Conservation (phyloP, 2,113 vertebrate species). For the Tamias sibiricus region DNA sequence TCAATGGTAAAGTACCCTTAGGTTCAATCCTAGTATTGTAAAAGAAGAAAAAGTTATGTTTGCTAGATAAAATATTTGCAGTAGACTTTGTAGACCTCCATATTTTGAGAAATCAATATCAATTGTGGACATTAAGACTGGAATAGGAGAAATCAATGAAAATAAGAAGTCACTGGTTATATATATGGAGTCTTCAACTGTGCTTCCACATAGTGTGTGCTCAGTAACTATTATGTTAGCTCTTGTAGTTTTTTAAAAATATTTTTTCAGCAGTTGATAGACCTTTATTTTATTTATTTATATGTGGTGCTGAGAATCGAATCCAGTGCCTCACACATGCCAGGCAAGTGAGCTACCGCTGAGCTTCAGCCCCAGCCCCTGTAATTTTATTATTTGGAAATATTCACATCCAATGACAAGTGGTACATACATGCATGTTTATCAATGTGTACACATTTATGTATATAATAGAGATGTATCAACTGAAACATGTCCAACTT, state of each 20-base stretch:
- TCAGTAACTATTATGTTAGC: background rate
- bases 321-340: too few relatives aligned
- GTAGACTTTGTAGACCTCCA: background rate
- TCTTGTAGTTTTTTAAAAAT: background rate
- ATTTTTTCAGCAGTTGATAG: too few relatives aligned
- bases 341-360: too few relatives aligned
- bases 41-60: background rate
- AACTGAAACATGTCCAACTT: conserved; percentile 66
- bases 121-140: background rate
- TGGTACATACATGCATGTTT: background rate
- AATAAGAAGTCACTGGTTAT: conserved; percentile 9
- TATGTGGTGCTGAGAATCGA: too few relatives aligned
- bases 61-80: background rate
- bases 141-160: conserved; percentile 55
- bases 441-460: background rate
- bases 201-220: background rate
- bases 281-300: too few relatives aligned
- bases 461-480: conserved; percentile 2
- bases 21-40: too few relatives aligned
- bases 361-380: too few relatives aligned
- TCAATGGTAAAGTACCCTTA: too few relatives aligned
- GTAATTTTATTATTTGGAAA: background rate
- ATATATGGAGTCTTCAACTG: background rate
- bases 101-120: conserved; percentile 9
- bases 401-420: conserved; percentile 12